Conservation (phyloP, 2,113 vertebrate species). For the Desmodus rotundus region DNA sequence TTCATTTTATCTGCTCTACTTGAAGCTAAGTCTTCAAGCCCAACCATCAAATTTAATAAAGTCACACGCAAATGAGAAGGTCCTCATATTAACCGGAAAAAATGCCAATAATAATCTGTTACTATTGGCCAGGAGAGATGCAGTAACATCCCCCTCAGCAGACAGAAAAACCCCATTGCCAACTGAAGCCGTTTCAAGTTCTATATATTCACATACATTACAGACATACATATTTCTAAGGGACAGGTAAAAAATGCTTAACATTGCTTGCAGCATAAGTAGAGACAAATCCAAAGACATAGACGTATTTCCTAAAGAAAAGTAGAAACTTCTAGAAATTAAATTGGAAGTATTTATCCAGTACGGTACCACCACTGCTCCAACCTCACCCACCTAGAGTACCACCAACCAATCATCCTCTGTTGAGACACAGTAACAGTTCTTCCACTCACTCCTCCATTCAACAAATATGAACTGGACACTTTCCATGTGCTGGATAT, state of each 20-base stretch:
- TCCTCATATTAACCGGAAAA: neutral
- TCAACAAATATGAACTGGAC: neutral
- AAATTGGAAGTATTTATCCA: neutral
- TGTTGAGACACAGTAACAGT: neutral
- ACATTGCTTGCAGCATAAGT: neutral
- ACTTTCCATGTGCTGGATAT: neutral
- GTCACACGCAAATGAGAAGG: conserved; percentile 21
- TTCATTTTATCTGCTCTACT: conserved; percentile 14
- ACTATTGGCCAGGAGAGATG: neutral
- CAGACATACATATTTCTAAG: neutral
- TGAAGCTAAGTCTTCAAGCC: neutral
- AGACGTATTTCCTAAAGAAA: neutral
- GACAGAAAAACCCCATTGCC: neutral
- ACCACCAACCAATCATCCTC: neutral
- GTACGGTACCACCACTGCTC: neutral
- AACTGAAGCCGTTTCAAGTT: neutral
- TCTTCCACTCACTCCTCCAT: neutral
- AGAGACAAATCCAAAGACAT: neutral
- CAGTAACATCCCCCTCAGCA: neutral
- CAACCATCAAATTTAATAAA: conserved; percentile 20
- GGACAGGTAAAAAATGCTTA: neutral
- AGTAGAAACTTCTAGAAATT: neutral
- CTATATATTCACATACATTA: neutral
- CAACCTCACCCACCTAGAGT: neutral
- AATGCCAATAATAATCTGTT: neutral